Evolutionary conservation across 2,797 vertebrate species (phyloP).

Genomic region (Cichlasoma orientale): DNA sequence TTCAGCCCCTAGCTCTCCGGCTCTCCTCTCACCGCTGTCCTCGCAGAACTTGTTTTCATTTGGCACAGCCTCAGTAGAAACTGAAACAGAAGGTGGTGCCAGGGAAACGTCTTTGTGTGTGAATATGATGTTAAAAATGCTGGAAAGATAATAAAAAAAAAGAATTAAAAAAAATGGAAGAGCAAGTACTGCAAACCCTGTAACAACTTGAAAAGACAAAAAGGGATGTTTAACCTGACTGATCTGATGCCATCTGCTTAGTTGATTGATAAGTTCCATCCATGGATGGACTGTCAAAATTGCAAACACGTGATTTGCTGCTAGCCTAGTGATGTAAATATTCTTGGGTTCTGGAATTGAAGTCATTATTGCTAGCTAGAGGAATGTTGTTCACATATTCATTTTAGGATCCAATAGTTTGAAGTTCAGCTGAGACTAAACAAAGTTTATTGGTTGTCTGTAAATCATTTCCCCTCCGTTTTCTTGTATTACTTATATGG

Average conservation of each 20-base stretch:
- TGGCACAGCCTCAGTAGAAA: constrained; percentile 5
- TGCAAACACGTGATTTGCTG: neutral
- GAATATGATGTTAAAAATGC: constrained; percentile 14
- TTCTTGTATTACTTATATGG: neutral
- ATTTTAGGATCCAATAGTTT: neutral
- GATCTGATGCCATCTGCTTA: neutral
- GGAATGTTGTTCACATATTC: neutral
- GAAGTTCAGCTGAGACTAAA: neutral
- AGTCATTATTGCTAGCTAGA: neutral
- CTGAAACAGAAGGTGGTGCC: constrained; percentile 35
- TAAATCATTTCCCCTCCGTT: neutral
- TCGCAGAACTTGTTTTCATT: constrained; percentile 29
- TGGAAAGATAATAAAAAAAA: too few species aligned
- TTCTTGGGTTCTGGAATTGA: neutral
- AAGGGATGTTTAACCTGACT: too few species aligned
- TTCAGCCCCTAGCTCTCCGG: constrained; percentile 17
- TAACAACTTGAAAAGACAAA: too few species aligned
- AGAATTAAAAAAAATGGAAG: too few species aligned
- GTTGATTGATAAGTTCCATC: neutral
- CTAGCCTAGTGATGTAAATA: neutral
- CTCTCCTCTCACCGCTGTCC: constrained; percentile 8
- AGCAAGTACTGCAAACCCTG: too few species aligned
- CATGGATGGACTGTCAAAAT: neutral
- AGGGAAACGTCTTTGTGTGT: constrained; percentile 29
- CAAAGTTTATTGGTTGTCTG: neutral